phyloP scores from a whole-genome alignment of 2,113 vertebrate species.

The Fukomys damarensis region DNA sequence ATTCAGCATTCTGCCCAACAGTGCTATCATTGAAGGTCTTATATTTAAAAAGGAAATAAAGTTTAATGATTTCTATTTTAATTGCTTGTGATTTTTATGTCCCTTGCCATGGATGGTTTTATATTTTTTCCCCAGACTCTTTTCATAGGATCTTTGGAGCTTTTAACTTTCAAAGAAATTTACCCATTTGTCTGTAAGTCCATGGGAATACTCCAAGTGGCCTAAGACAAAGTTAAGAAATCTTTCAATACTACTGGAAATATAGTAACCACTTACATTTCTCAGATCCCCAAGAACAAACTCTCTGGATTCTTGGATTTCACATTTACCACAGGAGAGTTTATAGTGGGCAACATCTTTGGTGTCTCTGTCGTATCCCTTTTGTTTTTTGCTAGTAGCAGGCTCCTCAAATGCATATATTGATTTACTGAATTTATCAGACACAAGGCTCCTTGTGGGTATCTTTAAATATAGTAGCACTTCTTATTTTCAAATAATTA shows the following conservation, averaged over 20 bases:
- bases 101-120: background rate
- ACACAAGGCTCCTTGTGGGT: background rate
- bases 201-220: background rate
- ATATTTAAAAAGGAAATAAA: slow-evolving; percentile 45
- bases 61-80: background rate
- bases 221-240: background rate
- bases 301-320: background rate
- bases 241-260: background rate
- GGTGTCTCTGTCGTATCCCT: background rate
- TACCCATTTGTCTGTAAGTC: background rate
- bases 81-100: slow-evolving; percentile 39
- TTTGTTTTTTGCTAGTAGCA: slow-evolving; percentile 9
- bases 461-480: background rate
- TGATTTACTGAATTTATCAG: background rate
- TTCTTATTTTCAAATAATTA: slow-evolving; percentile 38
- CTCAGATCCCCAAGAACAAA: background rate
- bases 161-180: background rate
- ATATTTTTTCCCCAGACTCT: background rate
- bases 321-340: background rate
- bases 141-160: background rate
- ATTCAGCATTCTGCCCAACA: slow-evolving; percentile 46
- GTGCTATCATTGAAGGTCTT: slow-evolving; percentile 65
- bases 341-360: background rate
- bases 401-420: background rate
- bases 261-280: background rate